Percentiles rank a stretch among this genome's conserved stretches.
Conservation (phyloP, 1,140 invertebrate species). For the Paraescarpia echinospica region DNA sequence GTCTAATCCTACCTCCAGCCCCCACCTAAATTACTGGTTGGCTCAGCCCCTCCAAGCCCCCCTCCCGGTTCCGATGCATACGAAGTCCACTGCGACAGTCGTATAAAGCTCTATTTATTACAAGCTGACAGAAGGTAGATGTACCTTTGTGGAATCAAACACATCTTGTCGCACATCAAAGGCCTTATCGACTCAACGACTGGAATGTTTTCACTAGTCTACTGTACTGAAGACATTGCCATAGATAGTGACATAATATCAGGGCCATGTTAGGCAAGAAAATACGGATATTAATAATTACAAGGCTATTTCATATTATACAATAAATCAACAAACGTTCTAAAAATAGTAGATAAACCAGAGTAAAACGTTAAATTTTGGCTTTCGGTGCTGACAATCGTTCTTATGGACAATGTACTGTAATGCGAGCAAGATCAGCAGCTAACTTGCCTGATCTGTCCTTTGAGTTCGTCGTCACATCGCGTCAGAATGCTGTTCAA, state of each 20-base stretch:
- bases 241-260: neutral
- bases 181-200: neutral
- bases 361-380: neutral
- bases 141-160: neutral
- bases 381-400: neutral
- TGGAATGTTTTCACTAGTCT: neutral
- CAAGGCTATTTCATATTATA: neutral
- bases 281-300: neutral
- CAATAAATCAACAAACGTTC: neutral
- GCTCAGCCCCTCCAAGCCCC: no score
- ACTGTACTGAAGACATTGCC: no score
- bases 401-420: neutral
- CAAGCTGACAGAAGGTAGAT: neutral
- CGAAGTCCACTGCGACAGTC: neutral
- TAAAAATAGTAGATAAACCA: neutral
- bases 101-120: neutral
- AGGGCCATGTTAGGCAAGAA: no score
- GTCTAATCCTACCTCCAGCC: no score
- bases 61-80: no score
- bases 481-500: slow-evolving; percentile 41
- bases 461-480: slow-evolving; percentile 45
- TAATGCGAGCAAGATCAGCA: neutral
- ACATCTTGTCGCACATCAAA: neutral
- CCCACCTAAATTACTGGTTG: no score
- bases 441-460: slow-evolving; percentile 40